Base-by-base conservation (phyloP, 2,113 vertebrate genomes). In the Glaucidium brasilianum region DNA sequence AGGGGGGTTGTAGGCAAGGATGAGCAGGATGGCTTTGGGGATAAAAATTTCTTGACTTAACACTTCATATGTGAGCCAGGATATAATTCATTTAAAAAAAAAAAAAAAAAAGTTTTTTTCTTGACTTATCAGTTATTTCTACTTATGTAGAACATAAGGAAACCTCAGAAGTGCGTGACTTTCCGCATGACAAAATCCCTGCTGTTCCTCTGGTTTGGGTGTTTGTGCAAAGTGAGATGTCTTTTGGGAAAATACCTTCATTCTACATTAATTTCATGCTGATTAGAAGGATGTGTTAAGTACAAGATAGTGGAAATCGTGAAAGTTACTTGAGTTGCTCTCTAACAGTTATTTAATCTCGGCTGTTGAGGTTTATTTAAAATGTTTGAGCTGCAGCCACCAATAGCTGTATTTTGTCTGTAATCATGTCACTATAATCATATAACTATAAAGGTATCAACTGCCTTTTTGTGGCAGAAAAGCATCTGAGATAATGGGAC, bases 151-250 rank as follows among this genome's bases (percentile, higher is more conserved):
- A 53, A 41, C 34, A 5, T 32, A 35, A 56, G 37, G 63, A 35
- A 39, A 26, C 12, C 34, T 81, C n/a, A 12, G 22, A 59, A 55
- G 17, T 0, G 2, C 1, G 0, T 41, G 16, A 30, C 15, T 30
- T 75, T 64, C 21, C 52, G 50, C 34, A 7, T 58, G 64, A 53
- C 19, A 35, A 45, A 72, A 69, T 7, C 30, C 19, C 12, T 49
- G 39, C 35, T 16, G 2, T 47, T 26, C 26, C 37, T 53, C 37
- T 26, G 23, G 14, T 27, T 69, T 1, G 0, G 21, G 47, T 43
- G 39, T 29, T 66, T 10, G n/a, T 55, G 50, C n/a, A 3, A 59
- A 35, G 22, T 8, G 26, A 47, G 27, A 20, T 18, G 26, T 23
- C n/a, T n/a, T 34, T 60, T 37, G 35, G 71, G 39, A 43, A 50